Conservation (phyloP, 1,140 invertebrate species). For the Euwallacea fornicatus region DNA sequence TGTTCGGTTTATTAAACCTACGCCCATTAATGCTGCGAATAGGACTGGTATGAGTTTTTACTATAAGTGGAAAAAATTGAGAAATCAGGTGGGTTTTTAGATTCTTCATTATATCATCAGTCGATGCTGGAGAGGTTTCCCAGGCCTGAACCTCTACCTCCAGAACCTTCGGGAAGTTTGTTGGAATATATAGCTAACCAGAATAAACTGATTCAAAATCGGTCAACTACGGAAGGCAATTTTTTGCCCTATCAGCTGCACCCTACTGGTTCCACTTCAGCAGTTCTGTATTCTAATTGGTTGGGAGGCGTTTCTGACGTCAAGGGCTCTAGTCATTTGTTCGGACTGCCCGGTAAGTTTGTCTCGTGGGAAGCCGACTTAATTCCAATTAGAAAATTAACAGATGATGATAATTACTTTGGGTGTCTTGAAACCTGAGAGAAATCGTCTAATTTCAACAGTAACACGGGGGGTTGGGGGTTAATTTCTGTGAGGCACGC, state of each 20-base stretch:
- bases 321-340: constrained; percentile 47
- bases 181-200: constrained; percentile 34
- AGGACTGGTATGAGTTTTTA: constrained; percentile 12
- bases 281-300: constrained; percentile 47
- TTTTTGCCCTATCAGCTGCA: constrained; percentile 43
- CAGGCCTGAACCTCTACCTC: constrained; percentile 40
- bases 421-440: neutral
- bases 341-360: constrained; percentile 47
- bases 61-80: too few relatives aligned
- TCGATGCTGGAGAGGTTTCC: constrained; percentile 41
- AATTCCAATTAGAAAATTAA: neutral
- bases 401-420: neutral
- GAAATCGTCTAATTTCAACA: constrained; percentile 3
- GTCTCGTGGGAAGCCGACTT: neutral
- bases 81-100: neutral
- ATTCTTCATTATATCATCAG: constrained; percentile 40
- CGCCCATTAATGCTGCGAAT: constrained; percentile 39
- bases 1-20: constrained; percentile 43
- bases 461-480: neutral
- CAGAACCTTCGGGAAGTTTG: constrained; percentile 31
- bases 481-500: constrained; percentile 9
- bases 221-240: constrained; percentile 21
- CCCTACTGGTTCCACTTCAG: constrained; percentile 35
- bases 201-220: constrained; percentile 16
- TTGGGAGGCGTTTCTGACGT: constrained; percentile 39